Base-by-base conservation (phyloP, 2,113 vertebrate species). In the Pachypanchax playfairii region DNA sequence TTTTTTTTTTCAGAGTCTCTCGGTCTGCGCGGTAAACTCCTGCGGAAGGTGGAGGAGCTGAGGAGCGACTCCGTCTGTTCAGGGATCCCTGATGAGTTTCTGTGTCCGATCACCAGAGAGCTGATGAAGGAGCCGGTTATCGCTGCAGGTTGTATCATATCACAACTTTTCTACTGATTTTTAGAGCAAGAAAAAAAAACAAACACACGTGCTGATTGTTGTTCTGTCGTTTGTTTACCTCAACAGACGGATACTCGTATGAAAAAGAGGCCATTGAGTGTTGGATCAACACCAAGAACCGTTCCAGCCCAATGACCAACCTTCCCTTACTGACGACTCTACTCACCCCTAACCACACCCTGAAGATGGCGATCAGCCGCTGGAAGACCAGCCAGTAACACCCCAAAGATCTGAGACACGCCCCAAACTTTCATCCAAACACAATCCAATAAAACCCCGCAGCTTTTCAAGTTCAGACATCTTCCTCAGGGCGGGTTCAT, bases 221-320 rank as follows among this genome's bases (percentile, higher is more conserved):
- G 50, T 48, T 51, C 2, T 20, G 43, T 58, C 1, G 1, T 22
- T 38, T 9, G 22, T 7, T 8, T 65, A 44, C 53, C n/a, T 57
- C 56, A 82, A 81, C 73, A 99, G 97, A 99, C 82, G 97, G 97
- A 22, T 98, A 95, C 77, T 98, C 97, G 0, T 98, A 98, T 47
- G 97, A 99, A 86, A 93, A 91, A 56, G 93, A 93, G 44, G 97
- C 96, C 24, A 94, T 99, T 22, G 92, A 96, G 80, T 93, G 87
- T 3, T 98, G 97, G 97, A 91, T 98, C 80, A 90, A 72, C 83
- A 94, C 64, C 0, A 95, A 93, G 79, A 95, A 92, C 79, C 94
- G 92, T 4, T 93, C 94, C 3, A 98, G 97, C 66, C 97, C 97
- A 36, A 99, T 99, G 97, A 99, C 97, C 1, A 98, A 98, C 73